Percentiles rank a stretch among this genome's conserved stretches.
phyloP scores from a whole-genome alignment of 2,888 invertebrate genomes.

The Flexamia atlantica region DNA sequence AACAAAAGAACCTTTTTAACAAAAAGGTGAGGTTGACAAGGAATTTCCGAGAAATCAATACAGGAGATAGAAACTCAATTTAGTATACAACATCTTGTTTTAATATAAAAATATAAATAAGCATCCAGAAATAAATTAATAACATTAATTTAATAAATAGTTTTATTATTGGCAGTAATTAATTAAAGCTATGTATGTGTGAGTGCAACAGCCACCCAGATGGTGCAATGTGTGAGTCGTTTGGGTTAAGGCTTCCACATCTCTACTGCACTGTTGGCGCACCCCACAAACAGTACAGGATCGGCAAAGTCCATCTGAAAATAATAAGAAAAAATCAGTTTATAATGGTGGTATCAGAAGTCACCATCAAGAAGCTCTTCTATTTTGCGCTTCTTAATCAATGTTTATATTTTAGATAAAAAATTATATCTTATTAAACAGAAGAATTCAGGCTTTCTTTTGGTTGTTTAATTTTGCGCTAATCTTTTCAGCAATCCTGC shows the following conservation, averaged over 20 bases:
- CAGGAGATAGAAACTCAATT: too few species aligned
- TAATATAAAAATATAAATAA: constrained; percentile 54
- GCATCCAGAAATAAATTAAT: constrained; percentile 30
- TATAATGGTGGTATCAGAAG: too few species aligned
- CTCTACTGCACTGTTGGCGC: constrained; percentile 43
- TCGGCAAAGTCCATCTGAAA: constrained; percentile 50
- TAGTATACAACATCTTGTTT: constrained; percentile 30
- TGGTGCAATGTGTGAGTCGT: background rate
- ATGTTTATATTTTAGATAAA: too few species aligned
- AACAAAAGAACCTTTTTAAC: too few species aligned
- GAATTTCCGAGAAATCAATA: too few species aligned
- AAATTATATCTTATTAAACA: too few species aligned
- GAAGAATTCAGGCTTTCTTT: too few species aligned
- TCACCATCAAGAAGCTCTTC: too few species aligned
- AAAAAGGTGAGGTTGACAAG: too few species aligned
- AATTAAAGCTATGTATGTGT: background rate
- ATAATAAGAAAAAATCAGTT: background rate
- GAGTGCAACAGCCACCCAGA: constrained; percentile 15
- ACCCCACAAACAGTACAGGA: constrained; percentile 29
- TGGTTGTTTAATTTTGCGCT: too few species aligned
- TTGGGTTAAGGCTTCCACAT: constrained; percentile 41
- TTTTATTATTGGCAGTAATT: constrained; percentile 24
- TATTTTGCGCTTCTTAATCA: too few species aligned
- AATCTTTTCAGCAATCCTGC: too few species aligned
- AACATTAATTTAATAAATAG: constrained; percentile 27